These are phyloP conservation scores for Megaptera novaeangliae DNA, from an alignment of 2,113 vertebrate genomes.

Conservation along the genomic window DNA sequence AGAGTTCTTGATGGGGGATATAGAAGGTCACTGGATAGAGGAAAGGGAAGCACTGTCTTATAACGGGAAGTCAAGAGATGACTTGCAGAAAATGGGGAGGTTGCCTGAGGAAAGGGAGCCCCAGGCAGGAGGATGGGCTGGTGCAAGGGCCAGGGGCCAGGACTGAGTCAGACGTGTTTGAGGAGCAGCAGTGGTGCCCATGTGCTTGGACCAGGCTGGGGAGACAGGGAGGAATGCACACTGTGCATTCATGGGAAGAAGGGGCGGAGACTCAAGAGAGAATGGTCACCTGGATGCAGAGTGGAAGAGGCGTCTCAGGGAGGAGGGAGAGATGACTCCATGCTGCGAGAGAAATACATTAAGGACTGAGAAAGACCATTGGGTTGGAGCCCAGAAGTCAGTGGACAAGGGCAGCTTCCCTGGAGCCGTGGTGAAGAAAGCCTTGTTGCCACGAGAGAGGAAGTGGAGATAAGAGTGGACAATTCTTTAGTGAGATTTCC, in stretches of 20 bases:
- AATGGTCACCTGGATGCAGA: background rate
- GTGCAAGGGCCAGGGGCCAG: background rate
- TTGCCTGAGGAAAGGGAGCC: rapidly evolving
- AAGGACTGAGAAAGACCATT: background rate
- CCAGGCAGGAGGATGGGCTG: background rate
- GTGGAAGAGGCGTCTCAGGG: background rate
- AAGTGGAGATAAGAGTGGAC: background rate
- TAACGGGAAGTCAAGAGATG: background rate
- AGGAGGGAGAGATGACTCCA: background rate
- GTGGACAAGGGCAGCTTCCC: background rate
- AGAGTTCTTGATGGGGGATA: background rate
- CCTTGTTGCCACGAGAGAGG: background rate
- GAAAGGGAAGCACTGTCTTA: background rate
- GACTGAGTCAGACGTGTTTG: background rate
- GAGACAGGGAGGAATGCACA: background rate
- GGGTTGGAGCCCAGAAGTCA: no score
- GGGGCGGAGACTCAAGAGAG: background rate
- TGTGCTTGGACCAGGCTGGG: background rate
- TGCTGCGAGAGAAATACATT: background rate
- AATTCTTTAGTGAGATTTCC: background rate
- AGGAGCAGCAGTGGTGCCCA: rapidly evolving
- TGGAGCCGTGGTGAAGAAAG: background rate
- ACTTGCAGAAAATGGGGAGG: background rate
- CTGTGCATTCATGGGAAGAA: background rate
- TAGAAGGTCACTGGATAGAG: background rate